Percentiles rank a stretch among this genome's conserved stretches.
Evolutionary conservation across 2,797 vertebrate species (phyloP).

Genomic region (Gorsachius magnificus): DNA sequence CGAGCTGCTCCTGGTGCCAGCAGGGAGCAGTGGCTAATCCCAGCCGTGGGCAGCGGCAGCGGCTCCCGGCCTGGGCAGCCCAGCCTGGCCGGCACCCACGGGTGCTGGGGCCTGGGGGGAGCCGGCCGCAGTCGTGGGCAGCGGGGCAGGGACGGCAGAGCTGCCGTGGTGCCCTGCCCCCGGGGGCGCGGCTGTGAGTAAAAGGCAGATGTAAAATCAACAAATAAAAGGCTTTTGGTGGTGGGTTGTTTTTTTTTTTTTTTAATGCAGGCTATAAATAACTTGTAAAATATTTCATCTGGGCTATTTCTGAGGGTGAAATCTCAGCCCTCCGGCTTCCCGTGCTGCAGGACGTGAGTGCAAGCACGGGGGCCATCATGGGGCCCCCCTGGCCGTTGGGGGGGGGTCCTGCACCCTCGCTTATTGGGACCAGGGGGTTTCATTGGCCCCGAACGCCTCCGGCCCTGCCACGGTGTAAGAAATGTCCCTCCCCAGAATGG

Average conservation of each 20-base stretch:
- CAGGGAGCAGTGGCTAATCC: neutral
- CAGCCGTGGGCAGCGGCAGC: neutral
- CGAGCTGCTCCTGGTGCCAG: neutral
- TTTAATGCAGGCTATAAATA: conserved; percentile 29
- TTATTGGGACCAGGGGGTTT: fast-evolving
- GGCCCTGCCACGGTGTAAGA: fast-evolving
- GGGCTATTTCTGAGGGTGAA: neutral
- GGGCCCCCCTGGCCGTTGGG: fast-evolving
- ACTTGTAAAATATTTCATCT: conserved; percentile 6
- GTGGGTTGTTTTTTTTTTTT: neutral
- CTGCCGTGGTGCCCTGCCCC: neutral
- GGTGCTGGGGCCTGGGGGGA: neutral
- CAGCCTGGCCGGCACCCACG: neutral
- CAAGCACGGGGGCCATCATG: fast-evolving
- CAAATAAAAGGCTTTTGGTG: neutral
- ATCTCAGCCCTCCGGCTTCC: neutral
- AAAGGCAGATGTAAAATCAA: conserved; percentile 9
- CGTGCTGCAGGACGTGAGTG: neutral
- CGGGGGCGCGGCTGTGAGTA: neutral
- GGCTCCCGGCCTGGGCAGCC: neutral
- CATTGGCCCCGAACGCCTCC: neutral
- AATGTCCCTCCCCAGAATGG: fast-evolving
- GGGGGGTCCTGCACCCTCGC: neutral
- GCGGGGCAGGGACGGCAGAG: neutral
- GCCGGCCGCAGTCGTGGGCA: neutral